Evolutionary conservation across 2,113 vertebrate species (phyloP).

Genomic region (Centropus bengalensis): DNA sequence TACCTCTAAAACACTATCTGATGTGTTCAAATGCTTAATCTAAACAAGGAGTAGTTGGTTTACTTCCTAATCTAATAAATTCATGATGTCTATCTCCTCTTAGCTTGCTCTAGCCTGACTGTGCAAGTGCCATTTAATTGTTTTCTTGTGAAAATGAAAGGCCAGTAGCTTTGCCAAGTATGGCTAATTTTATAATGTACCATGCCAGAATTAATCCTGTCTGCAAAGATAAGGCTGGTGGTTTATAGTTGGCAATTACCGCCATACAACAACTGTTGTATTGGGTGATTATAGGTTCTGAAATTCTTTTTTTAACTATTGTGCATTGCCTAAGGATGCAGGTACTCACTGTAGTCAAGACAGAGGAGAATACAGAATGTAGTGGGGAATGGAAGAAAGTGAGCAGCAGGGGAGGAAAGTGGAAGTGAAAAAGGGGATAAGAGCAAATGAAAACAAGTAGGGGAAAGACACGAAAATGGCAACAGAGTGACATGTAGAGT

Average conservation of each 20-base stretch:
- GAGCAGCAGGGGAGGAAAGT: neutral
- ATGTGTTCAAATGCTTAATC: neutral
- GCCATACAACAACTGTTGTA: neutral
- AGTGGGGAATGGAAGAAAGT: neutral
- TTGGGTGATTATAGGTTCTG: neutral
- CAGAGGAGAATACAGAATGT: neutral
- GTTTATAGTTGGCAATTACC: neutral
- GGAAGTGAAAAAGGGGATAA: neutral
- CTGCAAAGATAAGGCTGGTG: neutral
- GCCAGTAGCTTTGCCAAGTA: constrained; percentile 4
- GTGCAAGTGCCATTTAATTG: constrained; percentile 47
- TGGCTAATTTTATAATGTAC: constrained; percentile 28
- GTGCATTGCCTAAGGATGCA: neutral
- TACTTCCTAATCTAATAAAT: constrained; percentile 34
- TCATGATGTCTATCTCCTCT: constrained; percentile 13
- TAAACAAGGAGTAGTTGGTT: neutral
- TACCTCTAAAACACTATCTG: neutral
- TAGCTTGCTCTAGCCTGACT: constrained; percentile 24
- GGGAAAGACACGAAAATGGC: fast-evolving
- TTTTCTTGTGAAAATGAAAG: constrained; percentile 24
- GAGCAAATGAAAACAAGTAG: neutral
- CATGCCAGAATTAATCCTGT: constrained; percentile 12
- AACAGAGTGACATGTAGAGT: neutral
- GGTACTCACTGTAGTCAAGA: neutral
- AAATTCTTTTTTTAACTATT: neutral